phyloP scores from a whole-genome alignment of 2,888 invertebrate genomes.

The Lasius fuliginosus region DNA sequence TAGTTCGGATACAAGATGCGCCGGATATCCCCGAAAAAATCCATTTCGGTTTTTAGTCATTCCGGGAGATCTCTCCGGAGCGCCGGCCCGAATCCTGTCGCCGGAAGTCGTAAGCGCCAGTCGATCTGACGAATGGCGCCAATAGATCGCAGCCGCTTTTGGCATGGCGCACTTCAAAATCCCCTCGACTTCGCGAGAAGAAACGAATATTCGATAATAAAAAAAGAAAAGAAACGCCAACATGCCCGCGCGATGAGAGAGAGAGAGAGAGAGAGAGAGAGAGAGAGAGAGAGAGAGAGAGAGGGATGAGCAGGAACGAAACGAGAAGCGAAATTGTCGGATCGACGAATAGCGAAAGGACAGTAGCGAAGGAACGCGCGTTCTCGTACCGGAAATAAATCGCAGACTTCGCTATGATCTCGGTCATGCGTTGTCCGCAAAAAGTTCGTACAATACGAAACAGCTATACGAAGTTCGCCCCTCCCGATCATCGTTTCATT shows the following conservation, averaged over 20 bases:
- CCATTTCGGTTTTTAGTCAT: conserved; percentile 62
- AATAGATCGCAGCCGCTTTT: conserved; percentile 71
- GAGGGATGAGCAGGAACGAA: conserved; percentile 13
- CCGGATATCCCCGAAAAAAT: conserved; percentile 52
- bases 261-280: not conserved
- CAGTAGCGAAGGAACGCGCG: conserved; percentile 53
- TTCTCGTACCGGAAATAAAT: conserved; percentile 66
- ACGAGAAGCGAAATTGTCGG: conserved; percentile 69
- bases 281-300: not conserved
- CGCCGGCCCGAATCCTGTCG: conserved; percentile 27
- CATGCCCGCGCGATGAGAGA: conserved; percentile 22
- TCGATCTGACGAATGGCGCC: conserved; percentile 74
- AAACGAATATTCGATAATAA: conserved; percentile 60
- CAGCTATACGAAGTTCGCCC: conserved; percentile 1
- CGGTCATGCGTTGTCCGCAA: conserved; percentile 29
- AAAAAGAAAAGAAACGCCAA: conserved; percentile 31
- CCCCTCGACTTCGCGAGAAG: conserved; percentile 42
- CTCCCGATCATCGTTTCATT: not conserved
- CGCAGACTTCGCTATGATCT: conserved; percentile 63
- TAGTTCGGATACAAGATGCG: conserved; percentile 61
- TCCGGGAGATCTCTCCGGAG: conserved; percentile 58
- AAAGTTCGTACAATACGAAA: conserved; percentile 27
- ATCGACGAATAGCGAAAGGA: conserved; percentile 60
- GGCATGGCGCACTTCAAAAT: conserved; percentile 55
- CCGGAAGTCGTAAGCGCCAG: conserved; percentile 46